phyloP scores from a whole-genome alignment of 2,113 vertebrate species.

The Nanorana parkeri region DNA sequence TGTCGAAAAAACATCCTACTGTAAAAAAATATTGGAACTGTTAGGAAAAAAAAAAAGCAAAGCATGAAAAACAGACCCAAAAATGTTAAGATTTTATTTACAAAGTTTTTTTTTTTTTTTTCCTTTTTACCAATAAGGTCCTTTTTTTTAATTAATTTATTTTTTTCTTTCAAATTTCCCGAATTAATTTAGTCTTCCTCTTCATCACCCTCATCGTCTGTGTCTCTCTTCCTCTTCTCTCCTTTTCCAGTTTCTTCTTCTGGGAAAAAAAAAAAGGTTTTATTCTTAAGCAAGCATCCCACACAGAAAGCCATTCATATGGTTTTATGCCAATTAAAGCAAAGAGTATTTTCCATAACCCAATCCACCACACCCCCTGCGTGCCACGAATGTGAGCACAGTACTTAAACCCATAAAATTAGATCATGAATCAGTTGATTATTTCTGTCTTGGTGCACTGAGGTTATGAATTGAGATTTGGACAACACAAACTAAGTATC shows the following conservation, averaged over 20 bases:
- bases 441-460: too few species aligned
- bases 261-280: background rate
- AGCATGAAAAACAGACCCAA: constrained; percentile 76
- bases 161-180: constrained; percentile 79
- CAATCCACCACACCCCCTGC: too few species aligned
- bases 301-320: too few species aligned
- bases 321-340: too few species aligned
- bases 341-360: too few species aligned
- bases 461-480: too few species aligned
- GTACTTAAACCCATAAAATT: too few species aligned
- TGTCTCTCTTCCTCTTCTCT: constrained; percentile 89
- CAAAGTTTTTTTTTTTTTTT: constrained; percentile 76
- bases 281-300: too few species aligned
- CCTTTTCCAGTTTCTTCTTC: constrained; percentile 70
- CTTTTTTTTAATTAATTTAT: too few species aligned
- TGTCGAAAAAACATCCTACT: constrained; percentile 72
- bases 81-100: constrained; percentile 99
- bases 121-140: constrained; percentile 43
- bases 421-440: too few species aligned
- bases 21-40: constrained; percentile 64
- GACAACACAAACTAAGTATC: too few species aligned
- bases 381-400: too few species aligned
- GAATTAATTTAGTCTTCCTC: constrained; percentile 78
- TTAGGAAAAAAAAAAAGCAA: constrained; percentile 67
- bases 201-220: constrained; percentile 85